Evolutionary conservation across 2,797 vertebrate species (phyloP).

Genomic region (Yasuhikotakia modesta): DNA sequence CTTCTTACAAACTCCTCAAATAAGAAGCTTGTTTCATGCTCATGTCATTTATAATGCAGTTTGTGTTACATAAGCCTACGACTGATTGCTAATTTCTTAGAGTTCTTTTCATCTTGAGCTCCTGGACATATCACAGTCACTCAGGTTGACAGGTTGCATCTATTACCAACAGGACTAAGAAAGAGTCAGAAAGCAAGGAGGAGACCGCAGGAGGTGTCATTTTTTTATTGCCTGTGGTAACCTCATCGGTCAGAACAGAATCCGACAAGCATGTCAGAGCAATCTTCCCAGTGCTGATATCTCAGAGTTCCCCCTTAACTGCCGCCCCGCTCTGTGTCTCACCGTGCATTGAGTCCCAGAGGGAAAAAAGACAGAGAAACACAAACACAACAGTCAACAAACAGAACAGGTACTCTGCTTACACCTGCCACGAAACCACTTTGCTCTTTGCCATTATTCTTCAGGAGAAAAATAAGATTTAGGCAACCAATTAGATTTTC

Average conservation of each 20-base stretch:
- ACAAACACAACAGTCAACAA: slow-evolving; percentile 45
- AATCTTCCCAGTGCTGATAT: slow-evolving; percentile 55
- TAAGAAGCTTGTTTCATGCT: slow-evolving; percentile 27
- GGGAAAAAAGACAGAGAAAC: slow-evolving; percentile 32
- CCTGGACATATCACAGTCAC: slow-evolving; percentile 36
- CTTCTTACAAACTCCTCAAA: slow-evolving; percentile 24
- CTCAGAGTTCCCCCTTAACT: slow-evolving; percentile 47
- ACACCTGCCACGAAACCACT: slow-evolving; percentile 24
- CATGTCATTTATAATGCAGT: slow-evolving; percentile 20
- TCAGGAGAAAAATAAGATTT: slow-evolving; percentile 27
- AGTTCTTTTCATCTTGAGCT: slow-evolving; percentile 29
- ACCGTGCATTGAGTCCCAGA: slow-evolving; percentile 38
- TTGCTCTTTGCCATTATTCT: slow-evolving; percentile 31
- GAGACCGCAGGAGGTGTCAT: slow-evolving; percentile 46
- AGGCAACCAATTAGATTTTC: slow-evolving; percentile 56
- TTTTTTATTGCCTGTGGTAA: slow-evolving; percentile 48
- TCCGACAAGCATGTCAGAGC: slow-evolving; percentile 60
- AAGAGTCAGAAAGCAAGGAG: slow-evolving; percentile 10
- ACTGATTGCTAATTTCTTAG: slow-evolving; percentile 28
- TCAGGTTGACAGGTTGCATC: slow-evolving; percentile 43
- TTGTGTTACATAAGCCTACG: slow-evolving; percentile 27
- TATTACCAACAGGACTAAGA: slow-evolving; percentile 43
- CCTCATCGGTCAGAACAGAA: slow-evolving; percentile 49
- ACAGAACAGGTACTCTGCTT: slow-evolving; percentile 32
- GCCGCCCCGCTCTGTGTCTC: slow-evolving; percentile 38